phyloP scores from a whole-genome alignment of 2,797 vertebrate genomes.

The Bovichtus diacanthus region DNA sequence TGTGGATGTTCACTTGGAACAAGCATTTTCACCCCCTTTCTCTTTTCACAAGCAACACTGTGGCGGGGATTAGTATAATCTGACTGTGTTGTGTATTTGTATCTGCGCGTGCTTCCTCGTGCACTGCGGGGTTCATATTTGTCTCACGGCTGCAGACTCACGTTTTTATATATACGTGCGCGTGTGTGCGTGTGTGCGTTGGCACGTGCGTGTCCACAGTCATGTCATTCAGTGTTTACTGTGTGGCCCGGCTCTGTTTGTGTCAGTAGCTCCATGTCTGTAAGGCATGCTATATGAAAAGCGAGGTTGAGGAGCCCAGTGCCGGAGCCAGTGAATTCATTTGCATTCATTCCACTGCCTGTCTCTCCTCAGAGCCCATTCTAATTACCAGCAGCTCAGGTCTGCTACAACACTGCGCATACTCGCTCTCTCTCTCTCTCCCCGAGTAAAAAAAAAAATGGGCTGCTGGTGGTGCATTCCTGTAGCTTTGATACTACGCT shows the following conservation, averaged over 20 bases:
- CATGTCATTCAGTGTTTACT: slow-evolving; percentile 67
- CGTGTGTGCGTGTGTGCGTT: neutral
- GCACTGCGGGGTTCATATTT: slow-evolving; percentile 48
- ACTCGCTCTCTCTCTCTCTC: slow-evolving; percentile 55
- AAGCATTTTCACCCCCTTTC: slow-evolving; percentile 60
- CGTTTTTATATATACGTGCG: slow-evolving; percentile 17
- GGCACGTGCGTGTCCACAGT: slow-evolving; percentile 48
- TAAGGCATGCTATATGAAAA: slow-evolving; percentile 76
- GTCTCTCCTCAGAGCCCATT: slow-evolving; percentile 83
- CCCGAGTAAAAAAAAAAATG: slow-evolving; percentile 56
- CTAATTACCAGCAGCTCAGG: slow-evolving; percentile 85
- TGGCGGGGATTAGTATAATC: slow-evolving; percentile 73
- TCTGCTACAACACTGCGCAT: slow-evolving; percentile 75
- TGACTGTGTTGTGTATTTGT: slow-evolving; percentile 33
- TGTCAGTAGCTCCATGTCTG: slow-evolving; percentile 75
- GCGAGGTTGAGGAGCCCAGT: slow-evolving; percentile 74
- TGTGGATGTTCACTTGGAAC: slow-evolving; percentile 67
- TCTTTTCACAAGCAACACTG: slow-evolving; percentile 67
- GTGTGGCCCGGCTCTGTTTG: slow-evolving; percentile 61
- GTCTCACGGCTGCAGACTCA: slow-evolving; percentile 44
- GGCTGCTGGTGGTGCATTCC: slow-evolving; percentile 74
- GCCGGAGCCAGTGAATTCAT: slow-evolving; percentile 83
- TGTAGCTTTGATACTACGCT: slow-evolving; percentile 78
- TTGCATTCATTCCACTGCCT: slow-evolving; percentile 85
- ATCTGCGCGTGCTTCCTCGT: slow-evolving; percentile 9